Percentiles rank a stretch among this genome's conserved stretches.
Conservation (phyloP, 2,797 vertebrate genomes). For the Sebastes diaconus region DNA sequence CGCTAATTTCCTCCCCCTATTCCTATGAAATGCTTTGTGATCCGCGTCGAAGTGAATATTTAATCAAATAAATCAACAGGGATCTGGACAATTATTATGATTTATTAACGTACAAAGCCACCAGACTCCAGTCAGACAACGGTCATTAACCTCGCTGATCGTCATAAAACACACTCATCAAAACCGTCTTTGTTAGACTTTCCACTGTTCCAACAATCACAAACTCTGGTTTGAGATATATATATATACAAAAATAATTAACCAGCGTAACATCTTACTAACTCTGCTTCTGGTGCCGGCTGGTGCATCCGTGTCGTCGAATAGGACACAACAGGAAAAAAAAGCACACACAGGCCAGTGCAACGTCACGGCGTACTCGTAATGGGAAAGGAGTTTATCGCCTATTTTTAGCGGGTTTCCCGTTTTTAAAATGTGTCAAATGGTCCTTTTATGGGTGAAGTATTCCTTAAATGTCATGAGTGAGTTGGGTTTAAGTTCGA, state of each 20-base stretch:
- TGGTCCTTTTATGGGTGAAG: not conserved
- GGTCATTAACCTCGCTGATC: not conserved
- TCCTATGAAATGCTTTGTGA: no score
- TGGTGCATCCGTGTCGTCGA: fast-evolving
- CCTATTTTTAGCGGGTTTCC: not conserved
- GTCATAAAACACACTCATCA: not conserved
- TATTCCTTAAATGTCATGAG: not conserved
- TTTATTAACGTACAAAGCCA: not conserved
- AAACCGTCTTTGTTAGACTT: not conserved
- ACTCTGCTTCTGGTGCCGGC: not conserved
- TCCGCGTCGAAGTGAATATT: no score
- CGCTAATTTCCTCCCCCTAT: no score
- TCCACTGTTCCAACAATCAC: not conserved
- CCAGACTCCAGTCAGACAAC: not conserved
- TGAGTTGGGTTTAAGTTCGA: not conserved
- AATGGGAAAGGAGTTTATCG: not conserved
- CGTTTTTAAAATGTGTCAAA: not conserved
- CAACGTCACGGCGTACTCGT: not conserved
- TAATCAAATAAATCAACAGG: no score
- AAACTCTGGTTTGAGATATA: not conserved
- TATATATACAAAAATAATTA: no score
- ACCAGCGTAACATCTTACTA: no score
- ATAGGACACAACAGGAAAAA: not conserved
- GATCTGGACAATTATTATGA: no score
- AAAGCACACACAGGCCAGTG: not conserved